Base-by-base conservation (phyloP, 1,140 invertebrate species). In the Andrena cerasifolii region DNA sequence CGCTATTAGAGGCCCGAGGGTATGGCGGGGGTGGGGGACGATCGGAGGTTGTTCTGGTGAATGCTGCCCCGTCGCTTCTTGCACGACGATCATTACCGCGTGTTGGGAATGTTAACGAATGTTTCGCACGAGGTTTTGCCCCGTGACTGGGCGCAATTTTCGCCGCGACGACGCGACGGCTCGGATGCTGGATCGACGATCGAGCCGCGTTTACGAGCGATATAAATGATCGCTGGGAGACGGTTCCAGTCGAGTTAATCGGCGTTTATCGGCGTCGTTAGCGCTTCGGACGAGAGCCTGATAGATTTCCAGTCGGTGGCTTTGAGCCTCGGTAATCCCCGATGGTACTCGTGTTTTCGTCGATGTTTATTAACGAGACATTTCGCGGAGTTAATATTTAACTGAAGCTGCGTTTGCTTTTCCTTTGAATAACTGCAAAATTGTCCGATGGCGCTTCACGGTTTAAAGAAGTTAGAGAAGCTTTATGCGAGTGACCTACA, bases 31-130 rank as follows among this genome's bases (percentile, higher is more conserved):
- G 79, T 73, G 68, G 79, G 66, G 71, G 49, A 10, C 3, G 36
- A 40, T 40, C 65, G 45, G 36, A 16, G 75, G 53, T 21, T 28
- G 61, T 26, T 47, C 6, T 33, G 62, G 59, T 24, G 80, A 81
- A 82, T 56, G 66, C 65, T 43, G 56, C 59, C 63, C n/a, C 21
- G 79, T 76, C 70, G 76, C 76, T 83, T 80, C 75, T 78, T 83
- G 70, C 62, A 2, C 61, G 54, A 36, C 58, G 78, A 85, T 86
- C 80, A 81, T 87, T 88, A 87, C 79, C 74, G 78, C 80, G 80
- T 80, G 76, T 59, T 67, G 80, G 80, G 87, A 89, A 88, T 89
- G 85, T 91, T 90, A 90, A 90, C 89, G 87, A 89, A 89, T 90
- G 84, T 89, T 87, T 88, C 84, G 86, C 85, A 81, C 73, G 73